Base-by-base conservation (phyloP, 2,113 vertebrate genomes). In the Dendropsophus ebraccatus region DNA sequence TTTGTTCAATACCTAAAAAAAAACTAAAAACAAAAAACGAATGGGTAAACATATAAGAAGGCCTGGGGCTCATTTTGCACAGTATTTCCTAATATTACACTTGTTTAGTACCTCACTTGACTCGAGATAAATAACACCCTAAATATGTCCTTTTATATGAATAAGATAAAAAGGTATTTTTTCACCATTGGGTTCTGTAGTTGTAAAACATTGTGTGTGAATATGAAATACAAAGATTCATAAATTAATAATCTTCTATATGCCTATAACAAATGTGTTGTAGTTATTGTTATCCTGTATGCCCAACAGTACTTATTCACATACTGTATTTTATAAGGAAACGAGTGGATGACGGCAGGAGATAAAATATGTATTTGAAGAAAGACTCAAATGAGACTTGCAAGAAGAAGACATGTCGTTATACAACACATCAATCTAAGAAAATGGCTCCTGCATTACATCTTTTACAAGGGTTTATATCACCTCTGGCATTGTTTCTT, bases 401-500 rank as follows among this genome's bases (percentile, higher is more conserved):
- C 23, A 83, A 72, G 81, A 75, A 72, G 75, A 73, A 83, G 82
- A 73, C 80, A 74, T 83, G 82, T 58, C 52, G 49, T 83, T 83
- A 74, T 83, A 74, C 82, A 83, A 83, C 52, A 72, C 82, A 74
- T 83, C 69, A 83, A 83, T 77, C 88, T 81, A 47, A 67, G 4
- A 72, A 78, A 75, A 79, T 86, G 37, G 86, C 90, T 82, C 60
- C 85, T 89, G 85, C 90, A 92, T 89, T 62, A 88, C 1, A 9
- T 82, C 90, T 60, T 75, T 90, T 89, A 91, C 88, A 87, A 89
- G 75, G 28, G 89, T 79, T 83, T 81, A 85, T 16, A 88, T 83
- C 87, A 86, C 77, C 88, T 54, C 85, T 90, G 87, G 88, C 88
- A 89, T 90, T 84, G 88, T 90, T 89, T 90, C 88, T 89, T 90